Percentiles rank a stretch among this genome's conserved stretches.
Evolutionary conservation across 2,113 vertebrate species (phyloP).

Genomic region (Cettia cetti): DNA sequence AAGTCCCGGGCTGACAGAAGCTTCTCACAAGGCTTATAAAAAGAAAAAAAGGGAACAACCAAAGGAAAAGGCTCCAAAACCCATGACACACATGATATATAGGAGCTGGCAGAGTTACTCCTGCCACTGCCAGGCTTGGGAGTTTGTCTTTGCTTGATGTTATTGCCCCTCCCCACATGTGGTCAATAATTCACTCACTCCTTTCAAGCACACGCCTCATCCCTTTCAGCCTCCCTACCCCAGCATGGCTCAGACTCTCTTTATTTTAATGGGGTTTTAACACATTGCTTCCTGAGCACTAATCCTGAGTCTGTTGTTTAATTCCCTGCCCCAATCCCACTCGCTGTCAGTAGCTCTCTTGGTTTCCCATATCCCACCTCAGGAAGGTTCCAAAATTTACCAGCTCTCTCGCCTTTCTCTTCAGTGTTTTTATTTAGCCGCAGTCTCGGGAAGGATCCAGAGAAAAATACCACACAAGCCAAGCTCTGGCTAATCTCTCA

Average conservation of each 20-base stretch:
- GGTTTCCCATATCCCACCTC: not conserved
- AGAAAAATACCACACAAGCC: not conserved
- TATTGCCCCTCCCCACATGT: not conserved
- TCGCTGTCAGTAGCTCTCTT: not conserved
- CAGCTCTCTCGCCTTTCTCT: not conserved
- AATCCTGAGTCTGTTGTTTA: not conserved
- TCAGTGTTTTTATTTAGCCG: not conserved
- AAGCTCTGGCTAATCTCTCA: not conserved
- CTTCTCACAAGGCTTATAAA: slow-evolving; percentile 52
- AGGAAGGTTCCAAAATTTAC: not conserved
- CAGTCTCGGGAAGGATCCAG: not conserved
- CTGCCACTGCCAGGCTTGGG: not conserved
- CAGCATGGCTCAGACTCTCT: not conserved
- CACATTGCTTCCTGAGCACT: not conserved
- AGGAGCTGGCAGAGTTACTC: slow-evolving; percentile 12
- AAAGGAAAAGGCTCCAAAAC: slow-evolving; percentile 38
- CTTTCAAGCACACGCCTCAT: not conserved
- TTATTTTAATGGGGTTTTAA: not conserved
- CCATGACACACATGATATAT: not conserved
- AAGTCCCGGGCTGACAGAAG: slow-evolving; percentile 48
- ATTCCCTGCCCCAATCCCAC: not conserved
- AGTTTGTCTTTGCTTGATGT: slow-evolving; percentile 1
- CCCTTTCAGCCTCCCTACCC: not conserved
- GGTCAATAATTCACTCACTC: slow-evolving; percentile 34
- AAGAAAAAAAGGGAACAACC: slow-evolving; percentile 31